phyloP scores from a whole-genome alignment of 2,888 invertebrate species.

The Odontocolon sp. region DNA sequence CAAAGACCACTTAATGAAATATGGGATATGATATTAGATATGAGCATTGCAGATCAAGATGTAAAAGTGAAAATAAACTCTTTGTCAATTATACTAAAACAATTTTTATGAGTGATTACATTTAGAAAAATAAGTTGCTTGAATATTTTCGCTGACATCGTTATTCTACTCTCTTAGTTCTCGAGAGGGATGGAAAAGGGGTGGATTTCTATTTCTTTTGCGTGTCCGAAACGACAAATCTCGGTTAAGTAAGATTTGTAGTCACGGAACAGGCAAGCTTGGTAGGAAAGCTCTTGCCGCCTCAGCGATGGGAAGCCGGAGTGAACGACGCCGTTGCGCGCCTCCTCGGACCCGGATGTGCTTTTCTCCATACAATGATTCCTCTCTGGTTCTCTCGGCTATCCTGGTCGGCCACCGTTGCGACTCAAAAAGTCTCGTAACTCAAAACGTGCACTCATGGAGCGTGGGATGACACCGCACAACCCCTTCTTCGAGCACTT shows the following conservation, averaged over 20 bases:
- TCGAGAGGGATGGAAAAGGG: background rate
- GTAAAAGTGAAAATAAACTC: no score
- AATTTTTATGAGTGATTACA: background rate
- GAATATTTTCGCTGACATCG: background rate
- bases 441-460: slow-evolving; percentile 67
- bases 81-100: no score
- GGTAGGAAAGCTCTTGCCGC: slow-evolving; percentile 1
- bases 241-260: slow-evolving; percentile 77
- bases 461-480: background rate
- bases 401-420: no score
- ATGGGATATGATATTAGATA: no score
- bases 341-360: slow-evolving; percentile 70
- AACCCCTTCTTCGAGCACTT: slow-evolving; percentile 72
- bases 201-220: slow-evolving; percentile 61
- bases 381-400: background rate
- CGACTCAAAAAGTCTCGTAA: slow-evolving; percentile 76
- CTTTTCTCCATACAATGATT: slow-evolving; percentile 74
- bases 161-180: slow-evolving; percentile 30
- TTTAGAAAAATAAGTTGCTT: background rate
- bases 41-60: no score
- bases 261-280: slow-evolving; percentile 40
- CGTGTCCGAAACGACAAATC: slow-evolving; percentile 69
- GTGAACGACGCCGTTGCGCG: slow-evolving; percentile 71
- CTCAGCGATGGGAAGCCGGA: background rate
- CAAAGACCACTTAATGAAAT: no score